Evolutionary conservation across 2,888 invertebrate species (phyloP).

Genomic region (Tiliacea aurago): DNA sequence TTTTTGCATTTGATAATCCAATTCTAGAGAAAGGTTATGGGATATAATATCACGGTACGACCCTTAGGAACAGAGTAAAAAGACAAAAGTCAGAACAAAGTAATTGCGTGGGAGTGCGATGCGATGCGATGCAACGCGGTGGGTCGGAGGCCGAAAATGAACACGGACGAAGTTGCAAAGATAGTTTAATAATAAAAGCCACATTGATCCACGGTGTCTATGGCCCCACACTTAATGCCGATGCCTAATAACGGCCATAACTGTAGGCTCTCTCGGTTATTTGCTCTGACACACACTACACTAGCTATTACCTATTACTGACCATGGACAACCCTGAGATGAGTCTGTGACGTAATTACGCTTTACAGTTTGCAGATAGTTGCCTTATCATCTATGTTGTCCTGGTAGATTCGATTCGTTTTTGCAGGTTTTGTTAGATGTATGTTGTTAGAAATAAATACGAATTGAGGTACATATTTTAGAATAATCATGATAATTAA

Average conservation of each 20-base stretch:
- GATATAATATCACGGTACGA: too few relatives aligned
- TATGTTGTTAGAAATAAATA: background rate
- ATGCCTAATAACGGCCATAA: conserved; percentile 58
- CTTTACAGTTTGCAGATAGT: conserved; percentile 45
- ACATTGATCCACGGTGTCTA: background rate
- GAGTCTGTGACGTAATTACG: conserved; percentile 48
- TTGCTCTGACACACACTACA: conserved; percentile 55
- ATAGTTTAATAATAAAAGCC: too few relatives aligned
- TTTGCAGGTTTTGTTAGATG: background rate
- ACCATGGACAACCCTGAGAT: conserved; percentile 58
- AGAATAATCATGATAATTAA: too few relatives aligned
- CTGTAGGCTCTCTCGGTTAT: conserved; percentile 57
- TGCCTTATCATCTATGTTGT: conserved; percentile 25
- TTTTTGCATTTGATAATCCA: too few relatives aligned
- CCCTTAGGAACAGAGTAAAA: too few relatives aligned
- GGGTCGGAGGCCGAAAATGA: too few relatives aligned
- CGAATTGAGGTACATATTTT: background rate
- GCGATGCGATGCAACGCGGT: too few relatives aligned
- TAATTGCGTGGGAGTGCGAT: too few relatives aligned
- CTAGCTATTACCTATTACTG: conserved; percentile 50
- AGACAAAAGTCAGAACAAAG: too few relatives aligned
- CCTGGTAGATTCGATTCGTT: conserved; percentile 34
- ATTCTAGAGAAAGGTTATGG: too few relatives aligned
- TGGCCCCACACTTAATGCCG: conserved; percentile 47
- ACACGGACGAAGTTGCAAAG: too few relatives aligned